Conservation (phyloP, 2,888 invertebrate genomes). For the Athrips mouffetella region DNA sequence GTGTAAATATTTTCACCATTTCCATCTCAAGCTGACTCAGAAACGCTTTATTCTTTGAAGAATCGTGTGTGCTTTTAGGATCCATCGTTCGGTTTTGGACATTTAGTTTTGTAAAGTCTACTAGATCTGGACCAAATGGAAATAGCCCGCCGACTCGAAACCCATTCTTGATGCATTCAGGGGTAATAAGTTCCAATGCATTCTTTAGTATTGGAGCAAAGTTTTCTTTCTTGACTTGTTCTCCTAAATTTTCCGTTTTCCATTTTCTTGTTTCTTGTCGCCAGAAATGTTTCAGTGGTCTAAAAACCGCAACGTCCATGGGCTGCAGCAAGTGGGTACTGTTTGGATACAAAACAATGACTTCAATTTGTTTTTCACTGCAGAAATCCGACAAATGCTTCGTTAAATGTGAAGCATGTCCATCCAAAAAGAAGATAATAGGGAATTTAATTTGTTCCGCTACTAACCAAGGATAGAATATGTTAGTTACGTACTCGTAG, state of each 20-base stretch:
- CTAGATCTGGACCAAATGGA: not conserved
- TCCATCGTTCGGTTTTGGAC: not conserved
- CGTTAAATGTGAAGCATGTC: slow-evolving; percentile 18
- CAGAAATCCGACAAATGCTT: slow-evolving; percentile 18
- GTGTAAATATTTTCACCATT: slow-evolving; percentile 3
- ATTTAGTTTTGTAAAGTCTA: not conserved
- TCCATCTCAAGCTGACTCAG: not conserved
- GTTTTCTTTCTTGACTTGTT: not conserved
- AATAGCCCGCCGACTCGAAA: not conserved
- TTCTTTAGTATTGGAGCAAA: not conserved
- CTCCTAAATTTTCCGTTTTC: not conserved
- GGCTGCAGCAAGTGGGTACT: slow-evolving; percentile 22
- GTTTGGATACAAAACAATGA: slow-evolving; percentile 20
- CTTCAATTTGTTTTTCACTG: slow-evolving; percentile 17
- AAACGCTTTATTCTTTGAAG: not conserved
- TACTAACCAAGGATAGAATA: slow-evolving; percentile 19
- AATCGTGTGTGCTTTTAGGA: not conserved
- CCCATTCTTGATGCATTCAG: not conserved
- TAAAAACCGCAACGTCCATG: slow-evolving; percentile 21
- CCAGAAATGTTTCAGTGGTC: slow-evolving; percentile 9
- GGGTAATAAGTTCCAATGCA: not conserved
- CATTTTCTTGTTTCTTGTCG: not conserved
- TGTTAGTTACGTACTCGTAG: slow-evolving; percentile 18
- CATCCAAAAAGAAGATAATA: slow-evolving; percentile 20
- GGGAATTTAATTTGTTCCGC: slow-evolving; percentile 16